Percentiles rank a stretch among this genome's conserved stretches.
These are phyloP conservation scores for Callipepla californica DNA, from an alignment of 2,113 vertebrate genomes.

Conservation along the genomic window DNA sequence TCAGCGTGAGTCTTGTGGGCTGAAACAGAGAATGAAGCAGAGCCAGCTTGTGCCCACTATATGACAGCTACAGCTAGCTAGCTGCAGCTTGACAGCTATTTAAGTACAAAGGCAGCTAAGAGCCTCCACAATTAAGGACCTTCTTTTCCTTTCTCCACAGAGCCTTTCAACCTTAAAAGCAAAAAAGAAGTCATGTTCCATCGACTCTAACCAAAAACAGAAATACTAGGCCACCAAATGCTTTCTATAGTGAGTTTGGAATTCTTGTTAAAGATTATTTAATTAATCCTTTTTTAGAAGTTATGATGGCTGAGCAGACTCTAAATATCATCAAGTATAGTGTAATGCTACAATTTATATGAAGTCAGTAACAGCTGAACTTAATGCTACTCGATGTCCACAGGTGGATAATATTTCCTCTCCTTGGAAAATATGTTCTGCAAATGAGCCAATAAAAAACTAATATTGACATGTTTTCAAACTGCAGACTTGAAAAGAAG, in stretches of 20 bases:
- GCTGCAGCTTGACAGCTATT: background rate
- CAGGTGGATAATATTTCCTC: background rate
- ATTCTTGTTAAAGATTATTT: background rate
- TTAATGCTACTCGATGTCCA: background rate
- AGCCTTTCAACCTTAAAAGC: background rate
- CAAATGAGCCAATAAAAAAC: background rate
- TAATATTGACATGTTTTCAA: background rate
- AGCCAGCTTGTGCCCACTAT: background rate
- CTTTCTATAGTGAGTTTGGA: background rate
- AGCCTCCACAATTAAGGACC: background rate
- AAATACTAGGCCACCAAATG: background rate
- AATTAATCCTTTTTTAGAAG: background rate
- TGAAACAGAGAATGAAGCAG: background rate
- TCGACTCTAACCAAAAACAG: background rate
- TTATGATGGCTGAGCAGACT: background rate
- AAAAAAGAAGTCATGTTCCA: background rate
- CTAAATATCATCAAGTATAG: background rate
- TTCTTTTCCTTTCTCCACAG: background rate
- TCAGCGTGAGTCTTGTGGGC: background rate
- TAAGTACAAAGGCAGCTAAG: background rate
- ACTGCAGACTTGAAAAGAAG: background rate
- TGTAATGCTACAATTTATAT: background rate
- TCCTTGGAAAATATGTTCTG: background rate
- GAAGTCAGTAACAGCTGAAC: background rate
- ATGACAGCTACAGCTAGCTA: background rate